Conservation (phyloP, 2,113 vertebrate species). For the Onychostruthus taczanowskii region DNA sequence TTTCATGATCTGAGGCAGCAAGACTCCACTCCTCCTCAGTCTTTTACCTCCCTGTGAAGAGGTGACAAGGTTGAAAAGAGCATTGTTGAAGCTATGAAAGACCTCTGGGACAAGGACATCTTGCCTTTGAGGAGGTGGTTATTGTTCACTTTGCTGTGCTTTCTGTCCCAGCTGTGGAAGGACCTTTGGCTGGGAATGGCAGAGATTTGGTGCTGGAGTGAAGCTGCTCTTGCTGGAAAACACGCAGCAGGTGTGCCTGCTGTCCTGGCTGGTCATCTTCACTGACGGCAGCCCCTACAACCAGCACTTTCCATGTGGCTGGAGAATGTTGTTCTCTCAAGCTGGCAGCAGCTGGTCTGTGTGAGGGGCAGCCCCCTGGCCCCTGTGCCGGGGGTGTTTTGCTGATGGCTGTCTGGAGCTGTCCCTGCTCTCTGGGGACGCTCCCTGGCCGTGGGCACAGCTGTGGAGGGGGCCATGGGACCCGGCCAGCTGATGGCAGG, state of each 20-base stretch:
- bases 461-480: rapidly evolving
- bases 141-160: not conserved
- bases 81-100: not conserved
- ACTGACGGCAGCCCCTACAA: not conserved
- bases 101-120: not conserved
- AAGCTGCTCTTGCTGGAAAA: not conserved
- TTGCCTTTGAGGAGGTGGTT: not conserved
- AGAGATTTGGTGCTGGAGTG: not conserved
- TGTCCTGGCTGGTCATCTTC: not conserved
- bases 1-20: not conserved
- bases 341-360: rapidly evolving
- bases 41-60: not conserved
- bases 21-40: not conserved
- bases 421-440: not conserved
- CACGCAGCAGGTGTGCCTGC: not conserved
- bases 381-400: not conserved
- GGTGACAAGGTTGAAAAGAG: not conserved
- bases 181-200: not conserved
- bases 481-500: rapidly evolving
- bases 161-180: not conserved
- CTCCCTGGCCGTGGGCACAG: rapidly evolving
- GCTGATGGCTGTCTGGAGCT: not conserved
- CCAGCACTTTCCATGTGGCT: not conserved
- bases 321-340: not conserved
- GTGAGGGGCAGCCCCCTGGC: rapidly evolving